Evolutionary conservation across 2,888 invertebrate genomes (phyloP).

Genomic region (Lampropteryx suffumata): DNA sequence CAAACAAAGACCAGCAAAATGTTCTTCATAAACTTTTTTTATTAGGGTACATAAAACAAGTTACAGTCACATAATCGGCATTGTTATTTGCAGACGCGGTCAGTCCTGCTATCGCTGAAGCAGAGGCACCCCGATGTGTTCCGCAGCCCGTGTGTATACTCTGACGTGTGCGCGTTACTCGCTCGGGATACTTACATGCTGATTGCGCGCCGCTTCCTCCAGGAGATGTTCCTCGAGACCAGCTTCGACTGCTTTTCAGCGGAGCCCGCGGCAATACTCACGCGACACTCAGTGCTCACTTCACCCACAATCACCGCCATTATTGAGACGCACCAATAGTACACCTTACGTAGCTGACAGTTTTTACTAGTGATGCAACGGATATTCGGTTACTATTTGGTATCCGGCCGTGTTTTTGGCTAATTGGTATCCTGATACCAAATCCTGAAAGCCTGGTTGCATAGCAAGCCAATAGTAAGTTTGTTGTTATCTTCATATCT

Average conservation of each 20-base stretch:
- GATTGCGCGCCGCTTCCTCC: constrained; percentile 92
- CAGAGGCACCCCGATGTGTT: constrained; percentile 88
- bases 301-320: constrained; percentile 21
- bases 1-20: too few relatives aligned
- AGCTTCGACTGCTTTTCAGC: constrained; percentile 85
- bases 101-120: constrained; percentile 89
- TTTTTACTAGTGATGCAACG: too few relatives aligned
- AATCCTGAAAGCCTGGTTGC: too few relatives aligned
- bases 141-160: constrained; percentile 95
- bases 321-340: constrained; percentile 22
- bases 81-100: constrained; percentile 85
- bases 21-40: too few relatives aligned
- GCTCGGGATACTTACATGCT: constrained; percentile 91
- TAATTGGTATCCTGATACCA: too few relatives aligned
- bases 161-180: constrained; percentile 92
- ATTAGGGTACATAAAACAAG: too few relatives aligned
- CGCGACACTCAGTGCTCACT: constrained; percentile 44
- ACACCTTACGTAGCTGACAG: constrained; percentile 3
- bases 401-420: too few relatives aligned
- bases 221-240: constrained; percentile 95
- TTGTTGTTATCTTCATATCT: too few relatives aligned
- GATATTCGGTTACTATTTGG: too few relatives aligned
- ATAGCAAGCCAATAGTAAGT: too few relatives aligned
- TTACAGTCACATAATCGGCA: too few relatives aligned
- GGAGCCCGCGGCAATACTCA: constrained; percentile 77